Conservation (phyloP, 2,113 vertebrate species). For the Athene cunicularia region DNA sequence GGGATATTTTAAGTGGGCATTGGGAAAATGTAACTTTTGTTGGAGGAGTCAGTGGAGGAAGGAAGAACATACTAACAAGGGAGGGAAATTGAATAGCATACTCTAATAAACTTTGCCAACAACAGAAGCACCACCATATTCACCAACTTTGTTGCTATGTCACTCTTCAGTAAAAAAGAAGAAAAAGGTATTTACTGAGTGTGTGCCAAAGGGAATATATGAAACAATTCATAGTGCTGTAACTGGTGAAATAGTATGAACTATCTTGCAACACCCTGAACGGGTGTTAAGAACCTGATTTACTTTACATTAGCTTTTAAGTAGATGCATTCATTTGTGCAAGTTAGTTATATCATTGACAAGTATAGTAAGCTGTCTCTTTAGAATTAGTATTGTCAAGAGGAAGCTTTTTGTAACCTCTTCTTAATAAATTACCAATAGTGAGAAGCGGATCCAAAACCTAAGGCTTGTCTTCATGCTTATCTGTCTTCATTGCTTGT, state of each 20-base stretch:
- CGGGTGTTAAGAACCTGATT: background rate
- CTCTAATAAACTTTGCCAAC: background rate
- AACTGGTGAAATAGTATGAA: background rate
- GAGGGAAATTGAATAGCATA: background rate
- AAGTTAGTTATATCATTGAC: background rate
- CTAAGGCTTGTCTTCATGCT: slow-evolving; percentile 38
- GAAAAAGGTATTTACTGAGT: background rate
- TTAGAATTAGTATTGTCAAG: background rate
- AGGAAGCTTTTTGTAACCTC: background rate
- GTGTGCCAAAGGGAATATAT: background rate
- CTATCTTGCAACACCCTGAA: background rate
- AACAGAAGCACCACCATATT: background rate
- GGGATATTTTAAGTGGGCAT: background rate
- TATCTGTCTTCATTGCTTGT: slow-evolving; percentile 59
- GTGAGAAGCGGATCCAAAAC: background rate
- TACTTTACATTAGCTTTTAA: background rate
- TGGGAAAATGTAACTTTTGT: background rate
- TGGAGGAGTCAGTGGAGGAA: background rate
- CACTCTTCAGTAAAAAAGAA: background rate
- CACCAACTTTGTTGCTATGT: background rate
- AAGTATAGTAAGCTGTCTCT: background rate
- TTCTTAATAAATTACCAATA: background rate
- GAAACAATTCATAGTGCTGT: background rate
- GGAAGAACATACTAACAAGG: background rate
- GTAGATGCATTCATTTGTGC: background rate